phyloP scores from a whole-genome alignment of 2,888 invertebrate genomes.

The Melieria omissa region DNA sequence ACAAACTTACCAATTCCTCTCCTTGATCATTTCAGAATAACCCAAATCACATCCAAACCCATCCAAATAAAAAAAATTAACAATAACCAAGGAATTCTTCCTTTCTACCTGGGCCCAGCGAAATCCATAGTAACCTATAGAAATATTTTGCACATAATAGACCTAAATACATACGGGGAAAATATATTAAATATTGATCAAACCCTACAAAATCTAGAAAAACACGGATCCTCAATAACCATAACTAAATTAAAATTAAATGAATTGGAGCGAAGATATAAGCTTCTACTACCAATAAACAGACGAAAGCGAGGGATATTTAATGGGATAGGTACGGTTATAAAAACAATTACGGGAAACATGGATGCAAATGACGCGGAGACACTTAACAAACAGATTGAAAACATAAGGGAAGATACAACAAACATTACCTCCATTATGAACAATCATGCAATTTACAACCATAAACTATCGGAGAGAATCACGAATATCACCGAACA shows the following conservation, averaged over 20 bases:
- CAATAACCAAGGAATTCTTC: background rate
- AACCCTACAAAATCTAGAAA: no score
- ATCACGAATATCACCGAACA: background rate
- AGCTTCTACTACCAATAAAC: no score
- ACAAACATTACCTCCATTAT: background rate
- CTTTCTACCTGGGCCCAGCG: background rate
- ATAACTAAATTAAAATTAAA: no score
- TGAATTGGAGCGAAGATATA: no score
- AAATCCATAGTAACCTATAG: background rate
- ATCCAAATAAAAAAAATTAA: conserved; percentile 3
- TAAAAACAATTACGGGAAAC: no score
- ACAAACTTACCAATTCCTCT: background rate
- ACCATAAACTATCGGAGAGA: background rate
- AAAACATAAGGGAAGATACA: no score
- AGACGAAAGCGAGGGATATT: no score
- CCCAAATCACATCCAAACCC: background rate
- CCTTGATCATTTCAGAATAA: conserved; percentile 1
- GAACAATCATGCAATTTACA: background rate
- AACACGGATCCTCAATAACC: background rate
- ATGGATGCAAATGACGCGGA: no score
- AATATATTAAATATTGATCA: no score
- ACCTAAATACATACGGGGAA: background rate
- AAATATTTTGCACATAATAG: conserved; percentile 1
- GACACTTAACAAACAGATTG: no score
- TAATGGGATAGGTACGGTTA: no score